These are phyloP conservation scores for Pitangus sulphuratus DNA, from an alignment of 2,797 vertebrate genomes.

Conservation along the genomic window DNA sequence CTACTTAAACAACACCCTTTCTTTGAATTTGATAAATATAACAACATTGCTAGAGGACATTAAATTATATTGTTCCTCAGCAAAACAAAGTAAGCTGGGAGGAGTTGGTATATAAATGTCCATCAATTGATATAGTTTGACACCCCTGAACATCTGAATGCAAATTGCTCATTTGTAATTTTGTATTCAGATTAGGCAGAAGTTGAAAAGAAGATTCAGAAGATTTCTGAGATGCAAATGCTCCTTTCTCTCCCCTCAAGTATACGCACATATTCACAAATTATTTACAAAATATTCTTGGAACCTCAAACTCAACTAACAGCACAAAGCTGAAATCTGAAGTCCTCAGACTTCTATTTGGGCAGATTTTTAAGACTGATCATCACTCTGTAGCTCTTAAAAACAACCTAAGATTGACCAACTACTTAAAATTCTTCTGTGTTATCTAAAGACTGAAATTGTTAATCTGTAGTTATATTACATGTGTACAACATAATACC, in stretches of 20 bases:
- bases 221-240: background rate
- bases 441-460: background rate
- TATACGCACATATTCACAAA: background rate
- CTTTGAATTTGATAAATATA: slow-evolving; percentile 20
- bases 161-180: background rate
- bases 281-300: background rate
- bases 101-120: background rate
- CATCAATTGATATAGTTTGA: background rate
- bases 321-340: background rate
- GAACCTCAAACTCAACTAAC: background rate
- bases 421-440: background rate
- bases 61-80: background rate
- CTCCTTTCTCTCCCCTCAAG: background rate
- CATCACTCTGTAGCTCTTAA: background rate
- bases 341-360: background rate
- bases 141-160: background rate
- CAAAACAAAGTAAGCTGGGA: background rate
- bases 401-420: background rate
- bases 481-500: background rate
- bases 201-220: background rate
- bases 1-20: background rate
- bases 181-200: background rate
- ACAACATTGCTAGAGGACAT: background rate
- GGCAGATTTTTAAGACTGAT: background rate
- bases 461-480: background rate